Evolutionary conservation across 2,797 vertebrate species (phyloP), one percentile per base, ranked within the genome.

Genomic region (Microctenopoma steveboyesi): DNA sequence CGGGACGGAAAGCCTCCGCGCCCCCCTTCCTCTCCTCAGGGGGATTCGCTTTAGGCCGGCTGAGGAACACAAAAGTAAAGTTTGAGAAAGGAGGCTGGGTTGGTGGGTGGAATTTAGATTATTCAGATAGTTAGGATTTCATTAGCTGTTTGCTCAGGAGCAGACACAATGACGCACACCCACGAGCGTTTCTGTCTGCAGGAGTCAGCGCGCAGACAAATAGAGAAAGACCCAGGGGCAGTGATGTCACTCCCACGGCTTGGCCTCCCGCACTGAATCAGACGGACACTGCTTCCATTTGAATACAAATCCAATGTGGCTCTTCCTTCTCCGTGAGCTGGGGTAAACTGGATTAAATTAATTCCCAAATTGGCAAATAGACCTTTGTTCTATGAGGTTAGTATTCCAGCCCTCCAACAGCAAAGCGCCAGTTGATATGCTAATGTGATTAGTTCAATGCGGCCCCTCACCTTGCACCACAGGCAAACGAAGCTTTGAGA

Each of bases 1-100:
- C 96, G 50, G 96, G 95, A 49, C 94, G 95, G 74, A 98, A 86
- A 27, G 71, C 33, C 43, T 79, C 37, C n/a, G 22, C 84, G 7
- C 53, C 76, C 56, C 83, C 86, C 39, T 43, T 84, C 69, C 43
- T 86, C 73, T 88, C 87, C 65, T 90, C 88, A 4, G 55, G 27
- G 30, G 72, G 55, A 46, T 71, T 67, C 47, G 66, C 82, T 69
- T 70, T 77, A 22, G 56, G 42, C 63, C 82, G 66, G 73, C 64
- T 67, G 90, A 87, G 46, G 71, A 73, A 60, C 15, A 49, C 47
- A 56, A 51, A 56, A 72, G 4, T 33, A 68, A 46, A 82, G 69
- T 27, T 53, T 16, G 27, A 72, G 63, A 75, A n/a, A 53, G 64
- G 64, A 79, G 35, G 64, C 72, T 5, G 59, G 86, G 86, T 81